phyloP scores from a whole-genome alignment of 2,113 vertebrate genomes.

The Passerina amoena region DNA sequence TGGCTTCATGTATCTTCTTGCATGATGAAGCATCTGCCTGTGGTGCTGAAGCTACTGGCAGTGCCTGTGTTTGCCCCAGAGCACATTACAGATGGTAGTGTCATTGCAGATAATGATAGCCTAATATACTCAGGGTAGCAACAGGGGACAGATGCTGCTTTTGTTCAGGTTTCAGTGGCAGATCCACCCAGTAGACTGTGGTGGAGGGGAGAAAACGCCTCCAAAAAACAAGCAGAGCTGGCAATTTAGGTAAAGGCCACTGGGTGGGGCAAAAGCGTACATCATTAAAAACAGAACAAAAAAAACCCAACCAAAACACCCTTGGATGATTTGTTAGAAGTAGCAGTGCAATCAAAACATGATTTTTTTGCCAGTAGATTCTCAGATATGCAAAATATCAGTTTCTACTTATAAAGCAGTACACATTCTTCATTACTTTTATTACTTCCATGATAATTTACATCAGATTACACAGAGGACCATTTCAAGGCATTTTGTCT shows the following conservation, averaged over 20 bases:
- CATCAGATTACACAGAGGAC: not conserved
- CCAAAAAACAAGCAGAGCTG: not conserved
- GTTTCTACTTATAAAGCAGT: not conserved
- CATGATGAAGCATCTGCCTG: conserved; percentile 42
- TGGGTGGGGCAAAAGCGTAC: conserved; percentile 67
- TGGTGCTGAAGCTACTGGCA: conserved; percentile 9
- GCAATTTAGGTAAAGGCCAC: conserved; percentile 43
- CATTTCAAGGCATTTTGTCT: not conserved
- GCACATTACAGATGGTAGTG: conserved; percentile 57
- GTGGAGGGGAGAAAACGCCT: not conserved
- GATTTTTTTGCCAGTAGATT: not conserved
- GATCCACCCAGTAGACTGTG: not conserved
- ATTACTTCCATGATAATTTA: not conserved
- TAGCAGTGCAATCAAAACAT: not conserved
- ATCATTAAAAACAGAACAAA: not conserved
- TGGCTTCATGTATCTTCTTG: conserved; percentile 7
- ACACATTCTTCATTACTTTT: not conserved
- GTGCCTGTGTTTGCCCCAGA: conserved; percentile 40
- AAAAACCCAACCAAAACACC: not conserved
- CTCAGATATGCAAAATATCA: not conserved
- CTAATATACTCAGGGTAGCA: conserved; percentile 11
- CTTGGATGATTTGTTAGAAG: rapidly evolving
- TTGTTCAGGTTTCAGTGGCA: conserved; percentile 22
- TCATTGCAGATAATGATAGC: conserved; percentile 31
- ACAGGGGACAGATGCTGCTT: conserved; percentile 25